Conservation (phyloP, 1,140 invertebrate species). For the Bombus superbus region DNA sequence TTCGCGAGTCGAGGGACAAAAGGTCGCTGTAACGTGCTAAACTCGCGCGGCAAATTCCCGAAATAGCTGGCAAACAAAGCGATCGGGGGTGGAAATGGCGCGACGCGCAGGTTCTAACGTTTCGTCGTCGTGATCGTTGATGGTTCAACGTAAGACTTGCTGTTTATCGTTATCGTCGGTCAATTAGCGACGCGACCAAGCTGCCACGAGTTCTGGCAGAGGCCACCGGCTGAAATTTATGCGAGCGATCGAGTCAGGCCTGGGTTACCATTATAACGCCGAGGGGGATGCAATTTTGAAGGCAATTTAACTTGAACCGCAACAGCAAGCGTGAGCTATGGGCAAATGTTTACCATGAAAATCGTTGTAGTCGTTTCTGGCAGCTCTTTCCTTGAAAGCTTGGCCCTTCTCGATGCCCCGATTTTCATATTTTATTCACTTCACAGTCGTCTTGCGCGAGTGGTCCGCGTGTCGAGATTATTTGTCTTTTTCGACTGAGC, state of each 20-base stretch:
- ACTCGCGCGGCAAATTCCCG: neutral
- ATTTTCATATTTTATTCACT: slow-evolving; percentile 8
- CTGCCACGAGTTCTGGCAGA: slow-evolving; percentile 36
- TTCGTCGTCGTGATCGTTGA: neutral
- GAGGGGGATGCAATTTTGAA: slow-evolving; percentile 67
- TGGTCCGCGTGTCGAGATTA: too few relatives aligned
- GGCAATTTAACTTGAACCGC: slow-evolving; percentile 71
- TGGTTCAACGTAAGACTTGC: slow-evolving; percentile 16
- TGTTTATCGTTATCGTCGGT: slow-evolving; percentile 70
- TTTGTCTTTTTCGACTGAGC: neutral
- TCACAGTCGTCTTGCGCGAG: neutral
- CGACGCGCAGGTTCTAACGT: neutral
- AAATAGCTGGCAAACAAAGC: neutral
- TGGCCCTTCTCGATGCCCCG: neutral
- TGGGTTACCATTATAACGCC: slow-evolving; percentile 43
- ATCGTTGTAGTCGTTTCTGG: slow-evolving; percentile 57
- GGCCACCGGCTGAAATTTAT: slow-evolving; percentile 56
- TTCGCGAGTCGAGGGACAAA: neutral
- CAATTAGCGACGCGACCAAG: slow-evolving; percentile 48
- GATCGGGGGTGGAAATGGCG: neutral
- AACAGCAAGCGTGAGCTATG: slow-evolving; percentile 57
- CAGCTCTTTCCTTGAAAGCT: slow-evolving; percentile 19
- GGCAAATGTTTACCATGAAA: slow-evolving; percentile 68
- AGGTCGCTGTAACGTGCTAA: neutral
- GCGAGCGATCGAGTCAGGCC: slow-evolving; percentile 52